Conservation (phyloP, 2,113 vertebrate genomes). For the Gobiocypris rarus region DNA sequence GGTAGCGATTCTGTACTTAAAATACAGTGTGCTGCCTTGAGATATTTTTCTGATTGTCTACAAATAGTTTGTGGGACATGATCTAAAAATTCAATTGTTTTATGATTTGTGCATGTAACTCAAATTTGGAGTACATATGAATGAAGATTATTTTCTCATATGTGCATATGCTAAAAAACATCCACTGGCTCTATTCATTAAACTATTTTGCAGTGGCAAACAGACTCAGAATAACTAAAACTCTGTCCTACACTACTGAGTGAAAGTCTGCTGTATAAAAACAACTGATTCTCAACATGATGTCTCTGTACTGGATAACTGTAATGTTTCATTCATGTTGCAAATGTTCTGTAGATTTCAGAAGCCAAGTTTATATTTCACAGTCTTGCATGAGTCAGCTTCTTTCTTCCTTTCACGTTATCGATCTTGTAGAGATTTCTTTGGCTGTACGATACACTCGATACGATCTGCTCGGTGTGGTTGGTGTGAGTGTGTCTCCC, state of each 20-base stretch:
- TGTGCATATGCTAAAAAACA: not conserved
- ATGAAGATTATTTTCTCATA: not conserved
- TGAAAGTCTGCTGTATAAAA: not conserved
- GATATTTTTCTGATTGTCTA: conserved; percentile 70
- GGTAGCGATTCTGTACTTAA: not conserved
- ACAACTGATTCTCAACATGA: not conserved
- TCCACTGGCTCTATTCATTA: not conserved
- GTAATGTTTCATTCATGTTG: not conserved
- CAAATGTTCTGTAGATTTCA: not conserved
- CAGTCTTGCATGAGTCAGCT: conserved; percentile 8
- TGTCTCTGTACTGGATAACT: not conserved
- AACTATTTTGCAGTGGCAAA: not conserved
- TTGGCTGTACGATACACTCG: conserved; percentile 37
- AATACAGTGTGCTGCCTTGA: conserved; percentile 38
- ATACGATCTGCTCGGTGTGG: conserved; percentile 1
- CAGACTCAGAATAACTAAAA: not conserved
- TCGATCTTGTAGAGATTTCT: conserved; percentile 4
- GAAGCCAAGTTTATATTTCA: not conserved
- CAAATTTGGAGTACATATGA: not conserved
- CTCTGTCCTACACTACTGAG: not conserved
- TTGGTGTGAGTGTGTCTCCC: conserved; percentile 60
- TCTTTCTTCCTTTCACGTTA: conserved; percentile 8
- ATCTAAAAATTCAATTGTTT: conserved; percentile 29
- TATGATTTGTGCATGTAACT: not conserved
- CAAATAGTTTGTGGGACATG: conserved; percentile 42